Base-by-base conservation (phyloP, 2,797 vertebrate species). In the Pterois miles region DNA sequence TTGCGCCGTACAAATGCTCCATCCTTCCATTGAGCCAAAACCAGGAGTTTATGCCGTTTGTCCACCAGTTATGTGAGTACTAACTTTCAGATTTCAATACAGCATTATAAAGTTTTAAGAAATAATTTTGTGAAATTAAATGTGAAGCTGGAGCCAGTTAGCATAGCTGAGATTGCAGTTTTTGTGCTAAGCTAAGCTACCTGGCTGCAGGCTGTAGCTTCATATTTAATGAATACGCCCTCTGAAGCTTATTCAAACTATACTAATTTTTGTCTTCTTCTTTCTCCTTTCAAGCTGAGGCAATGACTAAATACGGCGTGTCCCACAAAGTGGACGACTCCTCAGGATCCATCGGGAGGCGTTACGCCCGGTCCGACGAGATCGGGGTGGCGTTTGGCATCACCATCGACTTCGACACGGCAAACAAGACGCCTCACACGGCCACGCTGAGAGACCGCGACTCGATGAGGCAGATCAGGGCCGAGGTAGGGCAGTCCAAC, bases 261-360 rank as follows among this genome's bases (percentile, higher is more conserved):
- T 4, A 8, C 14, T 29, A 1, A 31, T 60, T 7, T 53, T 10
- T 7, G 14, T 48, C 4, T n/a, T 53, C 14, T 11, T 40, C 9
- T 73, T 56, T 52, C 5, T 43, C 18, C 31, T n/a, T 13, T 31
- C 9, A 73, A 99, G 98, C 98, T 1, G 97, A 98, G 82, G 96
- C 97, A 0, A 94, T 99, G 92, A 98, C 98, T 80, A 97, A 93
- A 93, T 92, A 95, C 0, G 92, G 96, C 0, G 96, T 99, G 46
- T 99, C 97, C 11, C 95, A 98, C 93, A 99, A 99, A 87, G 98
- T 99, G 85, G 98, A 99, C 0, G 97, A 99, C 59, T 98, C 98
- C 0, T 98, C 98, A 0, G 98, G 98, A 1, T 99, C 98, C 80
- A 99, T 99, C 0, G 98, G 98, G 23, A 95, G 97, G 72, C 98